phyloP scores from a whole-genome alignment of 1,140 invertebrate species.

The Oryzaephilus surinamensis region DNA sequence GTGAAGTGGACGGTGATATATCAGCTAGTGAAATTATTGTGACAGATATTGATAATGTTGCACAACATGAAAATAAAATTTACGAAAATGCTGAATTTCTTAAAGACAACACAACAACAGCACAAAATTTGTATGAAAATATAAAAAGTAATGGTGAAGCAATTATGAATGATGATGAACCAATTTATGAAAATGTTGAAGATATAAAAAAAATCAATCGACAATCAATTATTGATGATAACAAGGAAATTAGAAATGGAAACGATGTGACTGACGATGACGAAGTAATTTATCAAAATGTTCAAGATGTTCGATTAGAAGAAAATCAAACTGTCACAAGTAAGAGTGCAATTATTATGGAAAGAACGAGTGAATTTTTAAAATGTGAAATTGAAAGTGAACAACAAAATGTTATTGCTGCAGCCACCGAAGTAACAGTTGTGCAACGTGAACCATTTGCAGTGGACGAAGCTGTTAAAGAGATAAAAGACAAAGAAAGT shows the following conservation, averaged over 20 bases:
- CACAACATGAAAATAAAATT: slow-evolving; percentile 13
- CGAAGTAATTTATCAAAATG: slow-evolving; percentile 21
- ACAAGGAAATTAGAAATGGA: background rate
- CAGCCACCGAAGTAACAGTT: too few species aligned
- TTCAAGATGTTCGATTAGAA: slow-evolving; percentile 13
- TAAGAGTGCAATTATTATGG: background rate
- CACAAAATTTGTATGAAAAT: slow-evolving; percentile 23
- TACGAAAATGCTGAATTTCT: slow-evolving; percentile 19
- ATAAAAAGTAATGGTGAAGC: slow-evolving; percentile 7
- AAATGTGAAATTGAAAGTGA: too few species aligned
- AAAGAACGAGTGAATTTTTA: too few species aligned
- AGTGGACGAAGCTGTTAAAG: too few species aligned
- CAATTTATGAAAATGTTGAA: background rate
- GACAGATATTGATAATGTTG: slow-evolving; percentile 6
- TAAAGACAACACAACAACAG: slow-evolving; percentile 3
- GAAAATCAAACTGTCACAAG: background rate
- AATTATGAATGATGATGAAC: too few species aligned
- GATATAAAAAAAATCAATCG: background rate
- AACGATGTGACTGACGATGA: slow-evolving; percentile 5
- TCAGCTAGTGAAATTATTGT: slow-evolving; percentile 2
- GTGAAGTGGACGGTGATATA: slow-evolving; percentile 4
- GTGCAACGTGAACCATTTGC: background rate
- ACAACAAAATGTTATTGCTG: too few species aligned
- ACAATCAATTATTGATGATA: too few species aligned
- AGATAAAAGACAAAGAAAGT: background rate